A percentile compares a stretch with the other conserved stretches of the same genome.
Conservation (phyloP, 2,888 invertebrate species). For the Subacronicta megacephala region DNA sequence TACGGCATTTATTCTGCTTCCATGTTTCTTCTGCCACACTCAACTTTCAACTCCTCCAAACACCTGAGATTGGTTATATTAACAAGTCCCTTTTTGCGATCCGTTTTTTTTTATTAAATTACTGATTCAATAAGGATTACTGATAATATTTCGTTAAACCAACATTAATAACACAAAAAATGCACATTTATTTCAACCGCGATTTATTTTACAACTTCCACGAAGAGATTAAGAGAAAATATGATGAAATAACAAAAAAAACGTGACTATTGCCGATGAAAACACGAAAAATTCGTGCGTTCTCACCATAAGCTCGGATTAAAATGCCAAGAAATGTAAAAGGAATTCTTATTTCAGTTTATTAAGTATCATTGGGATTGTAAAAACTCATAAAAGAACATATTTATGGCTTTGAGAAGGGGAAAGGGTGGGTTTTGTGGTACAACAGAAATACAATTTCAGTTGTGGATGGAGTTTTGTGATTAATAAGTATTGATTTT, state of each 20-base stretch:
- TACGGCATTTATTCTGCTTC: too few species aligned
- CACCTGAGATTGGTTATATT: too few species aligned
- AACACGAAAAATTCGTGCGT: slow-evolving; percentile 23
- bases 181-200: background rate
- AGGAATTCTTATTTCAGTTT: slow-evolving; percentile 42
- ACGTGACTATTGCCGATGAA: background rate
- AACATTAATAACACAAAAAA: too few species aligned
- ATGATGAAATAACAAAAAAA: background rate
- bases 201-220: slow-evolving; percentile 22
- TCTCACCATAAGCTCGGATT: slow-evolving; percentile 13
- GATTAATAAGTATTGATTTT: slow-evolving; percentile 1
- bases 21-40: too few species aligned
- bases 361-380: slow-evolving; percentile 32
- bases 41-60: too few species aligned
- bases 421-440: slow-evolving; percentile 2
- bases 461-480: background rate
- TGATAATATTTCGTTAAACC: too few species aligned
- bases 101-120: too few species aligned
- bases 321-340: slow-evolving; percentile 36
- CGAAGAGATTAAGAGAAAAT: background rate
- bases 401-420: slow-evolving; percentile 30
- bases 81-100: too few species aligned
- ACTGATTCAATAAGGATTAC: too few species aligned
- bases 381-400: slow-evolving; percentile 40
- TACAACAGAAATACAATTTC: slow-evolving; percentile 6